phyloP scores from a whole-genome alignment of 2,113 vertebrate species.

The Phrynocephalus versicolor region DNA sequence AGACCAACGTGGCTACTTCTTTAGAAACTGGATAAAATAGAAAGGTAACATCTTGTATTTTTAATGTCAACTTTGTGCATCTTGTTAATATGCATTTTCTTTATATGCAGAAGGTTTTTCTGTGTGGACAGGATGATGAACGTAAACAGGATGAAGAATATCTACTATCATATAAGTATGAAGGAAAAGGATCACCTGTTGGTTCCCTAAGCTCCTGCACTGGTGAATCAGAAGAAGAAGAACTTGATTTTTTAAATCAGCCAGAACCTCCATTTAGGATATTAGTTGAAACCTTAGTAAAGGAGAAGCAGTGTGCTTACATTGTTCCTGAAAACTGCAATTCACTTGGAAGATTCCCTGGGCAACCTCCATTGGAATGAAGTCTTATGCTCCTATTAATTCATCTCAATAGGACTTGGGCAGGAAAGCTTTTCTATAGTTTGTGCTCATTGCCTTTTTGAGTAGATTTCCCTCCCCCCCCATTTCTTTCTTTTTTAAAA shows the following conservation, averaged over 20 bases:
- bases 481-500: not conserved
- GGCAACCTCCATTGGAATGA: not conserved
- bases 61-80: no score
- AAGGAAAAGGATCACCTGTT: slow-evolving; percentile 85
- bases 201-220: slow-evolving; percentile 91
- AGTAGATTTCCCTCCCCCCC: slow-evolving; percentile 4
- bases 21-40: no score
- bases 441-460: slow-evolving; percentile 26
- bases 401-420: not conserved
- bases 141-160: slow-evolving; percentile 81
- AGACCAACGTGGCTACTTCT: no score
- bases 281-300: slow-evolving; percentile 81
- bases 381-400: not conserved
- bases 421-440: not conserved
- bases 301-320: slow-evolving; percentile 62
- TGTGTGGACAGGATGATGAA: slow-evolving; percentile 80
- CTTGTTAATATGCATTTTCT: slow-evolving; percentile 60
- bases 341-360: not conserved
- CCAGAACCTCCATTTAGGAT: slow-evolving; percentile 90
- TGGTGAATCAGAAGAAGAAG: slow-evolving; percentile 72
- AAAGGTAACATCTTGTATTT: no score
- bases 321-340: slow-evolving; percentile 35
- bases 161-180: slow-evolving; percentile 80
- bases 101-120: slow-evolving; percentile 76
- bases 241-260: slow-evolving; percentile 85